phyloP scores from a whole-genome alignment of 2,888 invertebrate species.

The Apamea monoglypha region DNA sequence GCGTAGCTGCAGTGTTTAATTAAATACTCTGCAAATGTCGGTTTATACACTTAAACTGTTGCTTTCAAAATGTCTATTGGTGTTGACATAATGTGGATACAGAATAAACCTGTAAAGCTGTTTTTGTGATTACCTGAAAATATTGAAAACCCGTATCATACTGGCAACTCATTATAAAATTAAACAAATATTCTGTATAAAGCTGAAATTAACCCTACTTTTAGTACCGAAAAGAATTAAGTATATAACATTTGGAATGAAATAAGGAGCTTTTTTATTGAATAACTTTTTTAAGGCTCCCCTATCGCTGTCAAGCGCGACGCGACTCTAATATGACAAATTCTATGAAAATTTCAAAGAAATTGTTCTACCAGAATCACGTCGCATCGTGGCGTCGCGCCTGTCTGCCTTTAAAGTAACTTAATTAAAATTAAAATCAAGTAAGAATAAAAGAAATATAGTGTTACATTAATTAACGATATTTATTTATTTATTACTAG shows the following conservation, averaged over 20 bases:
- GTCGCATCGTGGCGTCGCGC: no score
- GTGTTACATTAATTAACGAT: neutral
- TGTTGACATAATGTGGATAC: conserved; percentile 1
- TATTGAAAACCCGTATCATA: neutral
- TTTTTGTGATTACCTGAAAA: neutral
- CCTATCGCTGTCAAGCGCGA: no score
- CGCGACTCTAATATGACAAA: no score
- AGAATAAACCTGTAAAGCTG: neutral
- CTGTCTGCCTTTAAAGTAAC: neutral
- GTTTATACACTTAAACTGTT: conserved; percentile 7
- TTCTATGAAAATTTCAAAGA: no score
- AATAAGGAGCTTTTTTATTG: no score
- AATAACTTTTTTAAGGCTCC: no score
- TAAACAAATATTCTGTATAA: neutral
- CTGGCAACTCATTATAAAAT: neutral
- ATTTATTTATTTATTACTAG: no score
- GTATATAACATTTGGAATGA: no score
- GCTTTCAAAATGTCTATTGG: neutral
- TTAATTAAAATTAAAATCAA: neutral
- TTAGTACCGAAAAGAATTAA: no score
- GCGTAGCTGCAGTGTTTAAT: conserved; percentile 15
- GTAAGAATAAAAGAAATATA: neutral
- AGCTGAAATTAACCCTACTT: no score
- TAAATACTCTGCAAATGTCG: conserved; percentile 14
- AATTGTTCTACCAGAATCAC: no score